These are phyloP conservation scores for Asbolus verrucosus DNA, from an alignment of 1,140 invertebrate species.

Conservation along the genomic window DNA sequence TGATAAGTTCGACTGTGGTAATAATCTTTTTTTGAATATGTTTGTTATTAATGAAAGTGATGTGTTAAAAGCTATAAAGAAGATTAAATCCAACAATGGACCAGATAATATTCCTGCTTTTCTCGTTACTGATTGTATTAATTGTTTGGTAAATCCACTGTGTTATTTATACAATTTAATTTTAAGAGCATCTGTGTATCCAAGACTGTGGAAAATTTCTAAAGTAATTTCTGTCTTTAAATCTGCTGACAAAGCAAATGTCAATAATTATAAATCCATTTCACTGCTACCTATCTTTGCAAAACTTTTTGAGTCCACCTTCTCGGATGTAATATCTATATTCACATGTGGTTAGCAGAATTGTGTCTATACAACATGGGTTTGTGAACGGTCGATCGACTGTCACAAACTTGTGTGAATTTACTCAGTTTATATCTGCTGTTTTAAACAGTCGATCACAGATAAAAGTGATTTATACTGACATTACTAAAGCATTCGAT, in stretches of 20 bases:
- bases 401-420: neutral
- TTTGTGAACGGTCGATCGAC: neutral
- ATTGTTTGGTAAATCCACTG: neutral
- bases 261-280: slow-evolving; percentile 2
- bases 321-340: neutral
- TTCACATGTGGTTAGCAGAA: neutral
- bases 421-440: neutral
- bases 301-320: neutral
- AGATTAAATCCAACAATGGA: neutral
- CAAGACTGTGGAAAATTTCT: neutral
- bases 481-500: slow-evolving; percentile 50
- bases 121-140: slow-evolving; percentile 2
- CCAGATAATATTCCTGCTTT: slow-evolving; percentile 14
- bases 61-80: slow-evolving; percentile 3
- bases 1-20: too few species aligned
- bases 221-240: neutral
- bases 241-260: neutral
- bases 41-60: slow-evolving; percentile 1
- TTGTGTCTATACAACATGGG: neutral
- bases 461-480: neutral
- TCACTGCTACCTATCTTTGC: neutral
- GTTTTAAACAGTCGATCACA: neutral
- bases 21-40: too few species aligned
- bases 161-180: slow-evolving; percentile 13
- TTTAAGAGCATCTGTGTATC: neutral